Evolutionary conservation across 2,888 invertebrate species (phyloP), one percentile per base, ranked within the genome.

Genomic region (Latrodectus hesperus): DNA sequence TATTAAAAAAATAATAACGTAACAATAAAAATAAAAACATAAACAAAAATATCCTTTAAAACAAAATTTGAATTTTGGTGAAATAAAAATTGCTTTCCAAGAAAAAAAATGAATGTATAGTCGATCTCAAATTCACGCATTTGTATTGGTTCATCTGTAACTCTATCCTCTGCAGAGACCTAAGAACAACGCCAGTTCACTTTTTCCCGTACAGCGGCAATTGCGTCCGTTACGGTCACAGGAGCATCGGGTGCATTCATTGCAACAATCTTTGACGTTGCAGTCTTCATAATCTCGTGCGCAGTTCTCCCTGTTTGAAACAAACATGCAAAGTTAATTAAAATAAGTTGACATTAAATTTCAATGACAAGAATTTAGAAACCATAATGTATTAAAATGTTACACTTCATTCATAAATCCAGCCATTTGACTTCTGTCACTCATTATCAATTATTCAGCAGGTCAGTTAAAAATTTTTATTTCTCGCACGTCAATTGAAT

Each of bases 281-380:
- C 86, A 87, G 68, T 87, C 86, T 55, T 87, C 86, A 55, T 60
- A 81, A 12, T 87, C 72, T 17, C 86, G 71, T 6, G 86, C 86
- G 16, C 86, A 87, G 22, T 81, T 67, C 4, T 55, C 52, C 12
- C 60, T 60, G 60, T 10, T 6, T 6, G 5, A 38, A 38, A 38
- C 2, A 38, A 6, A 38, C 2, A 38, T 38, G 6, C 38, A 38
- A 38, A 38, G 38, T 38, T 55, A 55, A 55, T 14, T 16, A 4
- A 60, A 60, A 10, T 60, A 60, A 60, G 1, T 60, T 16, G n/a
- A 60, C n/a, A 11, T 6, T 0, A 60, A 60, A 11, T 16, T 16
- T 6, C 6, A 6, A 16, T 0, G 12, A 11, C 60, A 60, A 12
- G 0, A 6, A 16, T 9, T 6, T 5, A 16, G 12, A 6, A 60